Conservation (phyloP, 2,797 vertebrate species). For the Nothura maculosa region DNA sequence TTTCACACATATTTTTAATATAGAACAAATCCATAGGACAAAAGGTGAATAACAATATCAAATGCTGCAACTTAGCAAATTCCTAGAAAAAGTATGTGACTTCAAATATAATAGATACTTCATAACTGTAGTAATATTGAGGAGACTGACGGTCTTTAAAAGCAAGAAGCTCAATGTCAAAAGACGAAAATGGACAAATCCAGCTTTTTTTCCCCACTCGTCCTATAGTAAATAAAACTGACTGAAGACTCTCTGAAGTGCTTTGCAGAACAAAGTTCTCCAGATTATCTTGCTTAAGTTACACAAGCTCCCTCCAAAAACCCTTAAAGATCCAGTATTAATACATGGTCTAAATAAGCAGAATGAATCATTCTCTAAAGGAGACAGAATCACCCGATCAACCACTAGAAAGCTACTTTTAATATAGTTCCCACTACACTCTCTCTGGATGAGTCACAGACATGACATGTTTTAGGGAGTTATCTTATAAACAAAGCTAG, state of each 20-base stretch:
- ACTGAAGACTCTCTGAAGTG: neutral
- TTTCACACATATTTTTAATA: neutral
- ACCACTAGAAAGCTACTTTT: neutral
- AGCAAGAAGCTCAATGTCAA: neutral
- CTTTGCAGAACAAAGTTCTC: neutral
- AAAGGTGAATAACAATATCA: neutral
- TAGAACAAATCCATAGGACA: neutral
- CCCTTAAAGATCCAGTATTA: neutral
- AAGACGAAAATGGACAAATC: neutral
- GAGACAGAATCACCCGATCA: neutral
- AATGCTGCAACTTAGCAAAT: neutral
- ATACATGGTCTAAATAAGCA: neutral
- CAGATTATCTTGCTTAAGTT: neutral
- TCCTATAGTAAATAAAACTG: neutral
- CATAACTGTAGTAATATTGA: neutral
- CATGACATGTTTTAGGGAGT: neutral
- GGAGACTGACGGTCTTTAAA: neutral
- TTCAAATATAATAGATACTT: neutral
- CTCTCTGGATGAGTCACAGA: neutral
- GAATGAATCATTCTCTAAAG: neutral
- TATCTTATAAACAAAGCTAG: neutral
- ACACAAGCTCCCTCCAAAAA: fast-evolving
- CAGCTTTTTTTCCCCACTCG: neutral
- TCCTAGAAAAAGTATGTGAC: neutral
- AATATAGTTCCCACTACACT: neutral